Conservation (phyloP, 30 jellyfish, hydroid and myxozoan genomes). For the Kudoa iwatai region DNA sequence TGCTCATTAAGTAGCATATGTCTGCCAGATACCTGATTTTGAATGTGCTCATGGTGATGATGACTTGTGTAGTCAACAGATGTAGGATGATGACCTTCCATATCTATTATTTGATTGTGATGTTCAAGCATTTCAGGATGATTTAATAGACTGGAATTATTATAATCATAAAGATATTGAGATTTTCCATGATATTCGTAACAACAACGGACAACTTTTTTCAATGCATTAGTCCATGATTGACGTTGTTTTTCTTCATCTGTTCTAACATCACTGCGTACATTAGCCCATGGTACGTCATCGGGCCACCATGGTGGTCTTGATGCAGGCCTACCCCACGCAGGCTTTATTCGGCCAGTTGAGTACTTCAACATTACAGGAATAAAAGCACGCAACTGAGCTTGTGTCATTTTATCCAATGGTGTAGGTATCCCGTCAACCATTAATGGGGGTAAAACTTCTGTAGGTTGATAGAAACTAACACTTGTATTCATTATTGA, state of each 20-base stretch:
- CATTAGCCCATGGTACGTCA: slow-evolving; percentile 97
- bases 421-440: slow-evolving; percentile 96
- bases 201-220: slow-evolving; percentile 31
- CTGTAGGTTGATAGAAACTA: slow-evolving; percentile 66
- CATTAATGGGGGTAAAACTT: slow-evolving; percentile 72
- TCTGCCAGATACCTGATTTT: too few species aligned
- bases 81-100: not conserved
- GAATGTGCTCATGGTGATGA: too few species aligned
- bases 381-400: slow-evolving; percentile 69
- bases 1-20: too few species aligned
- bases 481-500: slow-evolving; percentile 46
- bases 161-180: slow-evolving; percentile 20
- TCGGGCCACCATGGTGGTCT: slow-evolving; percentile 99
- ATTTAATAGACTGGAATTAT: not conserved
- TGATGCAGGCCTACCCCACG: slow-evolving; percentile 77
- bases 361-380: slow-evolving; percentile 86
- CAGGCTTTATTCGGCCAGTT: slow-evolving; percentile 89
- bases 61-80: too few species aligned
- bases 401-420: slow-evolving; percentile 87
- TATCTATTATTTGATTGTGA: not conserved
- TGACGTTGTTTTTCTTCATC: slow-evolving; percentile 41
- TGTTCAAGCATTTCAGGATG: too few species aligned
- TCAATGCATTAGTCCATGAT: slow-evolving; percentile 68
- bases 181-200: slow-evolving; percentile 57
- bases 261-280: slow-evolving; percentile 63